phyloP scores from a whole-genome alignment of 2,888 invertebrate genomes.

The Aleiodes leptofemur region DNA sequence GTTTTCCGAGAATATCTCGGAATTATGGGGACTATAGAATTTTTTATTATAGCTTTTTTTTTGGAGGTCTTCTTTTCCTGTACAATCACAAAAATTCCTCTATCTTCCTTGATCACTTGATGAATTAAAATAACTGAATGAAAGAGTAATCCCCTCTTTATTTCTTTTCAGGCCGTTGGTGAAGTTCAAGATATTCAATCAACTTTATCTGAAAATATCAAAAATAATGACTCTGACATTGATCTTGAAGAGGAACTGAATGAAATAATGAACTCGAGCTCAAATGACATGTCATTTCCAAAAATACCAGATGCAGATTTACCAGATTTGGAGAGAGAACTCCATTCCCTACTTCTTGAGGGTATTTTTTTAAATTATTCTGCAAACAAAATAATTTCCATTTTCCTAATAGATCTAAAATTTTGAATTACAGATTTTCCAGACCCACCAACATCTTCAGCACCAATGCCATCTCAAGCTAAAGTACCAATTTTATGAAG shows the following conservation, averaged over 20 bases:
- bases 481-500: constrained; percentile 29
- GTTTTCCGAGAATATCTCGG: no score
- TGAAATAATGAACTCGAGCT: constrained; percentile 76
- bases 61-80: no score
- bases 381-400: constrained; percentile 17
- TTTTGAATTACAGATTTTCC: constrained; percentile 56
- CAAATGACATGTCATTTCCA: constrained; percentile 38
- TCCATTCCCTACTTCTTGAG: constrained; percentile 60
- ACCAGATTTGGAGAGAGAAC: constrained; percentile 60
- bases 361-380: constrained; percentile 56
- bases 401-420: constrained; percentile 27
- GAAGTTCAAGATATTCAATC: constrained; percentile 79
- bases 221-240: constrained; percentile 76
- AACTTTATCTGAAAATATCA: constrained; percentile 76
- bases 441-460: constrained; percentile 48
- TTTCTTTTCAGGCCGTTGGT: constrained; percentile 77
- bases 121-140: not conserved
- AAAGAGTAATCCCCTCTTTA: constrained; percentile 16
- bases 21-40: no score
- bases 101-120: no score
- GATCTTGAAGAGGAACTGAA: constrained; percentile 83
- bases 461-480: not conserved
- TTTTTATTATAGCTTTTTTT: no score
- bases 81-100: no score
- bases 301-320: constrained; percentile 55